phyloP scores from a whole-genome alignment of 2,797 vertebrate species.

The Protosalanx chinensis region DNA sequence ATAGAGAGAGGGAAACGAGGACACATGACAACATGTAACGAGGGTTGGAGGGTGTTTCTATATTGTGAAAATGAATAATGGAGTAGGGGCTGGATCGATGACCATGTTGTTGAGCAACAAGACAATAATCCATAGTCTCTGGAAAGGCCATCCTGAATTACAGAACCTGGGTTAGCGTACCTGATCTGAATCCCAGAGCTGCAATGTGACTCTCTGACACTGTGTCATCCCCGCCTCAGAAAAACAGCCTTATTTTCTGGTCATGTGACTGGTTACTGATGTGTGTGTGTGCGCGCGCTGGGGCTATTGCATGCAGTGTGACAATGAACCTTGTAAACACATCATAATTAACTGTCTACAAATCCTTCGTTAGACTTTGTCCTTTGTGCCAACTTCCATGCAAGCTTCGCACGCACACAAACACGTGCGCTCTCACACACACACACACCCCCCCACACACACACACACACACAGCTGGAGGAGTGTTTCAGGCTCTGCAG shows the following conservation, averaged over 20 bases:
- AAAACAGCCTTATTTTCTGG: conserved; percentile 20
- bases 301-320: no score
- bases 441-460: neutral
- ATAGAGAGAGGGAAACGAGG: no score
- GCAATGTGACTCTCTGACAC: neutral
- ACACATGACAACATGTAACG: neutral
- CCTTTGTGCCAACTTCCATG: no score
- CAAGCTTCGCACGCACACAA: neutral
- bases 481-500: neutral
- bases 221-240: neutral
- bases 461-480: neutral
- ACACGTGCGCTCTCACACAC: neutral
- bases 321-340: no score
- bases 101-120: neutral
- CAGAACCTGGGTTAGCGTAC: no score
- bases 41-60: neutral
- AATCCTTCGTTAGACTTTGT: no score
- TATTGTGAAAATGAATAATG: neutral
- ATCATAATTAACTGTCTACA: no score
- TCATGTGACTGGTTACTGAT: neutral
- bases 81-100: neutral
- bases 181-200: no score
- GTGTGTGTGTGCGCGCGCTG: no score
- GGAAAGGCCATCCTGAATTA: neutral
- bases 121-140: neutral